These are phyloP conservation scores for Blomia tropicalis DNA, from an alignment of 2,888 invertebrate species.

Conservation along the genomic window DNA sequence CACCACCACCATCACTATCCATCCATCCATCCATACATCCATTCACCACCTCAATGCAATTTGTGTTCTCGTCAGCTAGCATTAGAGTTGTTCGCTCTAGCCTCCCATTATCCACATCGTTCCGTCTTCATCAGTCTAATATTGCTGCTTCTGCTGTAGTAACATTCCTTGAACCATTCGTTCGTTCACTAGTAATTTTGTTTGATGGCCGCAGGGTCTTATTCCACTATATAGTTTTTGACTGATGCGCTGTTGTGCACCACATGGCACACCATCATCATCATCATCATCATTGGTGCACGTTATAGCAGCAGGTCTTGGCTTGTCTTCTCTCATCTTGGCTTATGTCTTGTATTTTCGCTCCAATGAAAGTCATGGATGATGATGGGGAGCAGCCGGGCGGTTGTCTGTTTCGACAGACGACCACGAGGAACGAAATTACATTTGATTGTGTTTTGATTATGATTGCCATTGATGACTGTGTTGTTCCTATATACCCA, in stretches of 20 bases:
- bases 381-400: too few relatives aligned
- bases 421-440: not conserved
- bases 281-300: too few relatives aligned
- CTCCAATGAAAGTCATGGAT: conserved; percentile 7
- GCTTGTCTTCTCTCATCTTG: not conserved
- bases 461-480: not conserved
- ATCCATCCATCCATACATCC: too few relatives aligned
- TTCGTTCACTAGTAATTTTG: not conserved
- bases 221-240: not conserved
- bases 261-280: too few relatives aligned
- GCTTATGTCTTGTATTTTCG: not conserved
- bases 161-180: not conserved
- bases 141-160: not conserved
- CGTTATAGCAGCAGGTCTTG: not conserved
- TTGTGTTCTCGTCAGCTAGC: not conserved
- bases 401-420: not conserved
- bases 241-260: conserved; percentile 4
- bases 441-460: conserved; percentile 14
- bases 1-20: too few relatives aligned
- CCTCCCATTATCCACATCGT: conserved; percentile 2
- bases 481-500: too few relatives aligned
- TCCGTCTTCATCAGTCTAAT: not conserved
- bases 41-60: not conserved
- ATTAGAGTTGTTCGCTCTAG: not conserved
- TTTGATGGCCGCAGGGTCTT: conserved; percentile 10